Percentiles rank a stretch among this genome's conserved stretches.
phyloP scores from a whole-genome alignment of 2,113 vertebrate genomes.

The Danio rerio region GRCz12tu NC_133187.1:29546001-29546500 shows the following conservation, averaged over 20 bases:
- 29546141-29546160: slow-evolving; percentile 7
- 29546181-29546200: slow-evolving; percentile 15
- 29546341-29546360: slow-evolving; percentile 53
- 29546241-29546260: slow-evolving; percentile 18
- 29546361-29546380: slow-evolving; percentile 50
- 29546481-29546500: slow-evolving; percentile 58
- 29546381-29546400: slow-evolving; percentile 64
- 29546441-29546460: slow-evolving; percentile 61
- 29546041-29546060: slow-evolving; percentile 14
- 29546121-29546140: slow-evolving; percentile 4
- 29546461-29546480: slow-evolving; percentile 60
- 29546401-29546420: slow-evolving; percentile 48
- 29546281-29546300: slow-evolving; percentile 30
- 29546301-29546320: slow-evolving; percentile 29
- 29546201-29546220: slow-evolving; percentile 28
- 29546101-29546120: slow-evolving; percentile 13
- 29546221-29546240: neutral
- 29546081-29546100: neutral
- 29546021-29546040: no score
- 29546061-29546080: neutral
- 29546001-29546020: neutral
- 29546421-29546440: slow-evolving; percentile 61
- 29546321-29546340: slow-evolving; percentile 54
- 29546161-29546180: slow-evolving; percentile 11
- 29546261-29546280: slow-evolving; percentile 19